Evolutionary conservation across 2,113 vertebrate genomes (phyloP).

Genomic region (Cephalophus harveyi): DNA sequence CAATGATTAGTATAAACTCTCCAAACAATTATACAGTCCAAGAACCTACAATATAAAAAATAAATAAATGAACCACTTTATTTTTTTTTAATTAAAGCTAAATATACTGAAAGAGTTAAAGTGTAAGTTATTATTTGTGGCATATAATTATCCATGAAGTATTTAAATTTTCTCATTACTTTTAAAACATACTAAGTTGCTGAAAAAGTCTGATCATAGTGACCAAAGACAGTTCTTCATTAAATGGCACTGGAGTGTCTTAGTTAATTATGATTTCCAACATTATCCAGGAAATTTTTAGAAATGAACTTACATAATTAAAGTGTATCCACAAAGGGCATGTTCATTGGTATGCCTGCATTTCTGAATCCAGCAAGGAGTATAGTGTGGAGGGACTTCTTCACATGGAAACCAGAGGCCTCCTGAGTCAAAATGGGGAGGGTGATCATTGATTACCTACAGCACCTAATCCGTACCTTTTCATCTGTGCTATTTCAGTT

Average conservation of each 20-base stretch:
- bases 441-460: background rate
- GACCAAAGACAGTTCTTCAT: background rate
- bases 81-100: background rate
- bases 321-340: rapidly evolving
- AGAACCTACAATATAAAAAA: background rate
- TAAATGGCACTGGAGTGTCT: background rate
- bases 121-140: background rate
- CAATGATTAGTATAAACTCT: background rate
- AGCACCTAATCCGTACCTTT: background rate
- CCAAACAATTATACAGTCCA: background rate
- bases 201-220: background rate
- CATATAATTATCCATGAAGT: background rate
- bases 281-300: background rate
- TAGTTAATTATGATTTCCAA: background rate
- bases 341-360: rapidly evolving
- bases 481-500: background rate
- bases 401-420: background rate
- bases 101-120: background rate
- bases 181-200: background rate
- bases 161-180: background rate
- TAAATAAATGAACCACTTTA: background rate
- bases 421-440: background rate
- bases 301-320: background rate
- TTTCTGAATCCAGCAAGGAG: background rate
- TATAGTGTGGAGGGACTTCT: rapidly evolving